Percentiles rank a stretch among this genome's conserved stretches.
phyloP scores from a whole-genome alignment of 2,797 vertebrate species.

The Sciurus carolinensis region DNA sequence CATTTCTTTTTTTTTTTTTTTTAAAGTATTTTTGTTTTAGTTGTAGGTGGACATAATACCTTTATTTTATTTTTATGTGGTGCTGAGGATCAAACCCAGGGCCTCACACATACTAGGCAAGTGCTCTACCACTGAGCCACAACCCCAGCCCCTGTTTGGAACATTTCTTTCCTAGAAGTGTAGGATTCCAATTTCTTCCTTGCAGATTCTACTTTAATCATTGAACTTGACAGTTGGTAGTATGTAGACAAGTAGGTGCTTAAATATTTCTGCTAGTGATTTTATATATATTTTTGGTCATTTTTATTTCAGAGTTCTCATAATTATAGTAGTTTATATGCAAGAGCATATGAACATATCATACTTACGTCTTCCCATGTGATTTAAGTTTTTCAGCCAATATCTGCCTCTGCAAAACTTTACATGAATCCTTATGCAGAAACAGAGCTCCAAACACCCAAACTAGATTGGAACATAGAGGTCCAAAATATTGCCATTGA shows the following conservation, averaged over 20 bases:
- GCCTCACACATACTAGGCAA: too few relatives aligned
- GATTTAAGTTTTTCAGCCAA: constrained; percentile 94
- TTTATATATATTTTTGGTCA: neutral
- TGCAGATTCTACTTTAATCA: neutral
- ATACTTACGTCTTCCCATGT: constrained; percentile 35
- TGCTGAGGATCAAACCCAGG: too few relatives aligned
- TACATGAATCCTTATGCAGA: constrained; percentile 96
- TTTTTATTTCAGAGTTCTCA: constrained; percentile 49
- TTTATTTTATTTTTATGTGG: too few relatives aligned
- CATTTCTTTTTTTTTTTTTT: neutral
- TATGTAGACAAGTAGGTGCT: neutral
- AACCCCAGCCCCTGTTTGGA: neutral
- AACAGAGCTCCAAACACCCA: constrained; percentile 93
- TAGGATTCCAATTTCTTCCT: neutral
- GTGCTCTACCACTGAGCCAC: too few relatives aligned
- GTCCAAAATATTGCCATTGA: constrained; percentile 97
- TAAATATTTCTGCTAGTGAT: constrained; percentile 26
- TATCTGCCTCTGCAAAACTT: constrained; percentile 96
- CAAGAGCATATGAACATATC: constrained; percentile 46
- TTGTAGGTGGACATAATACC: too few relatives aligned
- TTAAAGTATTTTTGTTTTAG: too few relatives aligned
- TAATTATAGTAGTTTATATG: constrained; percentile 48
- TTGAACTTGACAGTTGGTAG: neutral
- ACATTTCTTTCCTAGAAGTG: constrained; percentile 1
- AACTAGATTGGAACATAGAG: constrained; percentile 94